Evolutionary conservation across 37 sponge, comb jelly and placozoan genomes (phyloP).

Genomic region (Ephydatia muelleri): DNA sequence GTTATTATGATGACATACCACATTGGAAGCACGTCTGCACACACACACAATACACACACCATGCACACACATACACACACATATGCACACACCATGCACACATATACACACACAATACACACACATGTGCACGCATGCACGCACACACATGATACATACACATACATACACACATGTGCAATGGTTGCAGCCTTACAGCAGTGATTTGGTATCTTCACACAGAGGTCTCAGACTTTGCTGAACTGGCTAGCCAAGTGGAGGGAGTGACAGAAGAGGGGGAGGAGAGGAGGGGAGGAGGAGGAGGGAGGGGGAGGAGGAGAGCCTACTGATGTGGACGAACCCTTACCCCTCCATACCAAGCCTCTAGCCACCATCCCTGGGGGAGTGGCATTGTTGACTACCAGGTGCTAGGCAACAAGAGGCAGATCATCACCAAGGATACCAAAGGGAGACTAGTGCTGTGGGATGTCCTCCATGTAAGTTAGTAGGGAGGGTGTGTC

Average conservation of each 20-base stretch:
- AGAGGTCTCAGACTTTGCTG: neutral
- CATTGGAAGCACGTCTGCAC: no score
- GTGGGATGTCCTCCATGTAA: slow-evolving; percentile 85
- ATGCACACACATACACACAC: no score
- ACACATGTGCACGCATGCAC: no score
- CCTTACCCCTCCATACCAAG: slow-evolving; percentile 23
- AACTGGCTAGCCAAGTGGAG: neutral
- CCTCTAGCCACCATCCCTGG: slow-evolving; percentile 60
- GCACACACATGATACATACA: no score
- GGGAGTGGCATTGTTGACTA: slow-evolving; percentile 71
- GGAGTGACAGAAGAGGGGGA: neutral
- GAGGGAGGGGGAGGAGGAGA: slow-evolving; percentile 29
- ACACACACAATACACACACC: no score
- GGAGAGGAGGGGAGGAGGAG: slow-evolving; percentile 12
- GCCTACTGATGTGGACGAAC: slow-evolving; percentile 55
- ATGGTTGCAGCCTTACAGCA: no score
- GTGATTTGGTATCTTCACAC: no score
- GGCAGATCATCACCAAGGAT: slow-evolving; percentile 86
- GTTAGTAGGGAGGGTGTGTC: slow-evolving; percentile 10
- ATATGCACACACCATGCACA: no score
- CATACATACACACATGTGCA: no score
- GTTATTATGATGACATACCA: no score
- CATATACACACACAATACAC: no score
- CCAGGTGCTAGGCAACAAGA: slow-evolving; percentile 57
- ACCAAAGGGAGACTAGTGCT: slow-evolving; percentile 53